These are phyloP conservation scores for Ellobius talpinus DNA, from an alignment of 2,113 vertebrate genomes.

Conservation along the genomic window DNA sequence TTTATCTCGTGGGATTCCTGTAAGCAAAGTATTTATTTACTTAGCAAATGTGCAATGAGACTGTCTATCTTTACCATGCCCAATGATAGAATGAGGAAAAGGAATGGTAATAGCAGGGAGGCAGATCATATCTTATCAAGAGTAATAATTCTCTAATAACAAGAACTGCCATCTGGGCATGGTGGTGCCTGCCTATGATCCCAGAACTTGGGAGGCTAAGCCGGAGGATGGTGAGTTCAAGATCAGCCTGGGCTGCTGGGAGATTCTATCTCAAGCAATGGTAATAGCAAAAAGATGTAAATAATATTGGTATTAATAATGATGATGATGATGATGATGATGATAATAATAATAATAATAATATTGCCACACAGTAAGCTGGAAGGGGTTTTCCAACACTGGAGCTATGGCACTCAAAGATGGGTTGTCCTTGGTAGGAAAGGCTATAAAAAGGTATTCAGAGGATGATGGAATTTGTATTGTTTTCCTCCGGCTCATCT, in stretches of 20 bases:
- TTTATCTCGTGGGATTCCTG: background rate
- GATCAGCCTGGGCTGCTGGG: background rate
- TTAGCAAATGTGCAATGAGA: background rate
- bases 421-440: background rate
- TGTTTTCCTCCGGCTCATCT: background rate
- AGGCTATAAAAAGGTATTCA: background rate
- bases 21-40: slow-evolving; percentile 21
- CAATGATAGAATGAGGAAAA: background rate
- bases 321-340: too few relatives aligned
- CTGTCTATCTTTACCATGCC: background rate
- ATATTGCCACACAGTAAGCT: background rate
- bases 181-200: background rate
- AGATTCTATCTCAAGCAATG: background rate
- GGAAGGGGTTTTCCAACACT: background rate
- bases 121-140: background rate
- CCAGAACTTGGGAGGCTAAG: background rate
- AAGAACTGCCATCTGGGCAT: background rate
- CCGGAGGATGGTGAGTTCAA: background rate
- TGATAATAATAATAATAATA: background rate
- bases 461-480: background rate
- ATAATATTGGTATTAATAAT: too few relatives aligned
- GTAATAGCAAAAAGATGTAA: background rate
- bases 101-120: background rate
- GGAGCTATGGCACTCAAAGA: background rate
- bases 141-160: slow-evolving; percentile 5